phyloP scores from a whole-genome alignment of 2,113 vertebrate species.

The Tricholaema leucomelas region DNA sequence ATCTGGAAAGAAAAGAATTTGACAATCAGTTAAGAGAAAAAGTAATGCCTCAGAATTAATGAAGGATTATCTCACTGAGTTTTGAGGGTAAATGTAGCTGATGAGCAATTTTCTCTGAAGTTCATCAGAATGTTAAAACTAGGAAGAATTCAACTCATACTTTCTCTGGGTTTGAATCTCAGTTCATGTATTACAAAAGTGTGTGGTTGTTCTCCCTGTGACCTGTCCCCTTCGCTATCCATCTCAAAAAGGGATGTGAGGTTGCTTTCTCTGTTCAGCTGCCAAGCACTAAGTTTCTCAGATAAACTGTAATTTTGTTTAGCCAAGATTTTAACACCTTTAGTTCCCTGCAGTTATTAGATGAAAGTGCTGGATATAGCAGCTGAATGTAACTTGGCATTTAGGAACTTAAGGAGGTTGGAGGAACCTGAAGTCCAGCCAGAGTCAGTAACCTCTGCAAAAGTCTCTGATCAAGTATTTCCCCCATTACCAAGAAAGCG shows the following conservation, averaged over 20 bases:
- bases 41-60: conserved; percentile 12
- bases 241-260: neutral
- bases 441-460: neutral
- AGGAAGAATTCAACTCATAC: neutral
- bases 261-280: neutral
- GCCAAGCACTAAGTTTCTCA: neutral
- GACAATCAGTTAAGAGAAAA: neutral
- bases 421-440: neutral
- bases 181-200: neutral
- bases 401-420: neutral
- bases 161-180: neutral
- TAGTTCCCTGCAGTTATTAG: neutral
- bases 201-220: neutral
- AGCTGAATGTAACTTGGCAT: neutral
- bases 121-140: conserved; percentile 8
- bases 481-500: neutral
- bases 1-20: conserved; percentile 24
- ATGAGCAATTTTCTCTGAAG: neutral
- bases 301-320: neutral
- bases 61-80: neutral
- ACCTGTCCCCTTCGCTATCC: neutral
- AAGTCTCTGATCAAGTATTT: neutral
- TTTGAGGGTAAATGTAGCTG: neutral
- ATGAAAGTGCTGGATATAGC: neutral
- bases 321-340: neutral